These are phyloP conservation scores for Eilema depressum DNA, from an alignment of 2,888 invertebrate species.

Conservation along the genomic window DNA sequence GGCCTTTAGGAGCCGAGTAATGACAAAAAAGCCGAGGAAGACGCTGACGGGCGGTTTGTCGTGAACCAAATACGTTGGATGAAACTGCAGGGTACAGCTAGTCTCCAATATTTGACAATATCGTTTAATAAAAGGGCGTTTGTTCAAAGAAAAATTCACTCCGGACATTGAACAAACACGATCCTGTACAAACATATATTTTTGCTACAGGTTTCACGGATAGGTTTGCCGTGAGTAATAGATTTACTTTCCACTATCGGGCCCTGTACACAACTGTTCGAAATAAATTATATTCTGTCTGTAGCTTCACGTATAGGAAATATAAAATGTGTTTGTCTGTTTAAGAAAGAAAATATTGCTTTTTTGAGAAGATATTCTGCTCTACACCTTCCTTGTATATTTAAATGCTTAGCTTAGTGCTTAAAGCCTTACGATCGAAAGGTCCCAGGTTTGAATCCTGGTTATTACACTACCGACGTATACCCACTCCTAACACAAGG, in stretches of 20 bases:
- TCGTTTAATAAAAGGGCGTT: slow-evolving; percentile 28
- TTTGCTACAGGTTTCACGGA: slow-evolving; percentile 36
- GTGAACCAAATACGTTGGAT: neutral
- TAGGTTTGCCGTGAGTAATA: slow-evolving; percentile 28
- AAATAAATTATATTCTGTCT: slow-evolving; percentile 2
- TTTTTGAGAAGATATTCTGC: neutral
- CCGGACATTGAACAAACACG: slow-evolving; percentile 30
- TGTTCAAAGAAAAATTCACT: slow-evolving; percentile 24
- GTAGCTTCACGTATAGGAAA: neutral
- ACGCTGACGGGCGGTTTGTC: no score
- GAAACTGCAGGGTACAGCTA: neutral
- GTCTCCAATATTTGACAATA: slow-evolving; percentile 25
- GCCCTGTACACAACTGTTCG: slow-evolving; percentile 5
- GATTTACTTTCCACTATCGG: slow-evolving; percentile 27
- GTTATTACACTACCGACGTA: no score
- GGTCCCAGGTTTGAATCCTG: no score
- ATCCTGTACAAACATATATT: slow-evolving; percentile 40
- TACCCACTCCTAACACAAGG: no score
- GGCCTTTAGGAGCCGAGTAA: no score
- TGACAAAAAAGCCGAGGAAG: no score
- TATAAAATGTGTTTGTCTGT: neutral
- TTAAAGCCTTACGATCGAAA: no score
- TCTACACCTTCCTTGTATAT: no score
- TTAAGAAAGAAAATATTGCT: neutral
- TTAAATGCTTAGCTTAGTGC: no score